Base-by-base conservation (phyloP, 35 echinoderm and acorn worm genomes). In the Stichopus chloronotus region DNA sequence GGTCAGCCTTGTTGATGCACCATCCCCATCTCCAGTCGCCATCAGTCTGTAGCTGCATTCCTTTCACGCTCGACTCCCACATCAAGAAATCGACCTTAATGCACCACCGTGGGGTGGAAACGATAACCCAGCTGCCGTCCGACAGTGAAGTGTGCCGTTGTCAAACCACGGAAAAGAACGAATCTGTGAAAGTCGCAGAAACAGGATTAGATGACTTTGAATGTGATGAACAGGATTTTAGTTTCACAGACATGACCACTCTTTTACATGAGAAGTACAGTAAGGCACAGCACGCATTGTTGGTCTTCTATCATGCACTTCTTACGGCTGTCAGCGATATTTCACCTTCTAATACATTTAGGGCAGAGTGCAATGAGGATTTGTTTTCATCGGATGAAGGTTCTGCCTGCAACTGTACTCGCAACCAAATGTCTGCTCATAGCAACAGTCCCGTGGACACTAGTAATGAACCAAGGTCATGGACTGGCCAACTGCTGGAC, bases 21-120 rank as follows among this genome's bases (percentile, higher is more conserved):
- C 94, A 95, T 25, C 65, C 78, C 1, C 91, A 92, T 43, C 56
- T 92, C 14, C 91, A 87, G 58, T 80, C 71, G 57, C 88, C 79
- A 25, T 82, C 94, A 13, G 71, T 20, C 24, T 78, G 83, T 78
- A 82, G 89, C 68, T 76, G 81, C 71, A 59, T 94, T 0, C 94
- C 94, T n/a, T 14, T 91, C 16, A 82, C 90, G 4, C 60, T 94
- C 12, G 82, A 61, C 53, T 72, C 88, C 13, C 94, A 94, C 20
- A 53, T 91, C 22, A 91, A 59, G 21, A 94, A 94, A 90, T 86
- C 94, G 8, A 94, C 94, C 71, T 59, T 79, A 20, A 55, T 90
- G 54, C 57, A 59, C 69, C 90, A 78, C 9, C 63, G 10, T 89
- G 22, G 22, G 13, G 4, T 22, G 9, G 87, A 89, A 89, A 12